A percentile compares a stretch with the other conserved stretches of the same genome.
phyloP scores from a whole-genome alignment of 2,888 invertebrate species.

The Caenorhabditis zanzibari region DNA sequence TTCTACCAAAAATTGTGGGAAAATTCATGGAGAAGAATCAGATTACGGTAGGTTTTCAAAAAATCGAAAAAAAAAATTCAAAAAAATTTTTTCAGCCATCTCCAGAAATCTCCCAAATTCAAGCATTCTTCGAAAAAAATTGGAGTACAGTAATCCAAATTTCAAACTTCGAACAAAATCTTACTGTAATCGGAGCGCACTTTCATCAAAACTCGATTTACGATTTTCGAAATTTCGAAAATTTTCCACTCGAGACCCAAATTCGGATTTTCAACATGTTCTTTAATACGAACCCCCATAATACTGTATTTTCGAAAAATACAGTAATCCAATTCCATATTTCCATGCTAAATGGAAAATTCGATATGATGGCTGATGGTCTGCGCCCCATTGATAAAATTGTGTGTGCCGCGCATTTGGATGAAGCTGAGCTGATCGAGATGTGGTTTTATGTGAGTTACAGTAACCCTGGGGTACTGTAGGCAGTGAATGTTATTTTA shows the following conservation, averaged over 20 bases:
- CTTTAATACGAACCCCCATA: neutral
- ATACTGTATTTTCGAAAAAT: neutral
- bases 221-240: neutral
- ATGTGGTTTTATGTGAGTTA: conserved; percentile 59
- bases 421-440: conserved; percentile 50
- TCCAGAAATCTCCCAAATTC: neutral
- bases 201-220: neutral
- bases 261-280: conserved; percentile 45
- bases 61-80: neutral
- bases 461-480: neutral
- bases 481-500: neutral
- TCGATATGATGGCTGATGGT: conserved; percentile 57
- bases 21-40: neutral
- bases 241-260: conserved; percentile 41
- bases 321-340: conserved; percentile 22
- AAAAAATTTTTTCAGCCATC: neutral
- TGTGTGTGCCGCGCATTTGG: conserved; percentile 47
- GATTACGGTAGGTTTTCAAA: neutral
- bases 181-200: neutral
- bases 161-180: neutral
- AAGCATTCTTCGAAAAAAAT: neutral
- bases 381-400: conserved; percentile 48
- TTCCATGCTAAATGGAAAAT: conserved; percentile 22
- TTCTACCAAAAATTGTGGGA: neutral
- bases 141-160: conserved; percentile 22